phyloP scores from a whole-genome alignment of 92 coral and sea anemone species.

The Hydrozoanthus gracilis region DNA sequence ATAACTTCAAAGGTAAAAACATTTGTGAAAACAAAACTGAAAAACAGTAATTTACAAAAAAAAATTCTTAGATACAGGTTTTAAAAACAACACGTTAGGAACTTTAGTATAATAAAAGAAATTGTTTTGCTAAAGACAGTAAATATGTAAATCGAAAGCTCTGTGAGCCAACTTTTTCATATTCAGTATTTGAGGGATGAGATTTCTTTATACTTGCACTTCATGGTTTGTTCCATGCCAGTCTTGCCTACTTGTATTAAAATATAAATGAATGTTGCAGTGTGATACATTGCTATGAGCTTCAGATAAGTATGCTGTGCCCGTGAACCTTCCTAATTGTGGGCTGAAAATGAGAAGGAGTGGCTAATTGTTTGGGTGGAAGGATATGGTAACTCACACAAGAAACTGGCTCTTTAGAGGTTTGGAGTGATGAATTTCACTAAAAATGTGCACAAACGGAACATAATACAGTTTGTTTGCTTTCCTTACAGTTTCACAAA shows the following conservation, averaged over 20 bases:
- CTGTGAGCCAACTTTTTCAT: no score
- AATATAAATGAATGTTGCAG: conserved; percentile 20
- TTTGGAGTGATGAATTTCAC: conserved; percentile 46
- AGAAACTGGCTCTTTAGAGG: conserved; percentile 32
- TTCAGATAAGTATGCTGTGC: conserved; percentile 41
- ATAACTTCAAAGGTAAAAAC: no score
- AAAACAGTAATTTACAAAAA: no score
- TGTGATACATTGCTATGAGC: conserved; percentile 37
- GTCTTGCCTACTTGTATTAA: conserved; percentile 16
- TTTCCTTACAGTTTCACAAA: conserved; percentile 44
- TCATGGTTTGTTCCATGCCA: background rate
- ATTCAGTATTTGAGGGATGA: background rate
- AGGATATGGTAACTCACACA: conserved; percentile 40
- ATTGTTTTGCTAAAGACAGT: no score
- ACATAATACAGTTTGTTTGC: conserved; percentile 39
- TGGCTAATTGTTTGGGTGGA: conserved; percentile 36
- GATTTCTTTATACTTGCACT: background rate
- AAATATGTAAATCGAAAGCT: no score
- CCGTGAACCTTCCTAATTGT: conserved; percentile 25
- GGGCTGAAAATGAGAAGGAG: conserved; percentile 28
- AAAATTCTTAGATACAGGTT: no score
- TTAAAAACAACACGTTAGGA: no score
- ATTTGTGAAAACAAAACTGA: no score
- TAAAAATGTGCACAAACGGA: conserved; percentile 38
- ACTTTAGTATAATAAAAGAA: no score